Conservation (phyloP, 2,888 invertebrate genomes). For the Oligia latruncula region DNA sequence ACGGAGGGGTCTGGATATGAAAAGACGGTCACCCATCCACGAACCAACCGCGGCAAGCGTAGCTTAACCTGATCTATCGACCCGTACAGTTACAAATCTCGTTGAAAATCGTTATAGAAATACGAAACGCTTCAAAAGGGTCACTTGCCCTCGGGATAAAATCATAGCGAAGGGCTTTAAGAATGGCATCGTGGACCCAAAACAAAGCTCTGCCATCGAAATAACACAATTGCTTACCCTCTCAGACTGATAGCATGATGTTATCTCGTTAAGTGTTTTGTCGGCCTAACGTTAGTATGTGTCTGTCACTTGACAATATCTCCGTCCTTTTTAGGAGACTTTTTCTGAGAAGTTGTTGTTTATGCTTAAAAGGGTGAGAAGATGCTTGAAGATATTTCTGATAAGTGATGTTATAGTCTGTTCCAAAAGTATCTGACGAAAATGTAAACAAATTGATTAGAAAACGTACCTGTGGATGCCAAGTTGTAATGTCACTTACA, state of each 20-base stretch:
- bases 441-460: neutral
- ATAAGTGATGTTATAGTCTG: neutral
- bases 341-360: neutral
- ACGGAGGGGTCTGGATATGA: neutral
- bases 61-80: neutral
- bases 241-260: conserved; percentile 21
- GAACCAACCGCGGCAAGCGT: neutral
- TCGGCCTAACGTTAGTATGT: conserved; percentile 12
- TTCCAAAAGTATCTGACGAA: neutral
- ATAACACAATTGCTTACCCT: conserved; percentile 25
- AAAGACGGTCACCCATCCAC: neutral
- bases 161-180: neutral
- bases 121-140: neutral
- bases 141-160: neutral
- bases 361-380: neutral
- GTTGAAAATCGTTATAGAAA: neutral
- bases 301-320: conserved; percentile 45
- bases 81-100: neutral
- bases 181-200: neutral
- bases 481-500: neutral
- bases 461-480: neutral
- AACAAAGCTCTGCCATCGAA: conserved; percentile 1
- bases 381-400: neutral
- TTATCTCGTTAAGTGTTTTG: conserved; percentile 34
- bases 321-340: neutral